A percentile compares a stretch with the other conserved stretches of the same genome.
phyloP scores from a whole-genome alignment of 2,113 vertebrate species.

The Podarcis muralis region DNA sequence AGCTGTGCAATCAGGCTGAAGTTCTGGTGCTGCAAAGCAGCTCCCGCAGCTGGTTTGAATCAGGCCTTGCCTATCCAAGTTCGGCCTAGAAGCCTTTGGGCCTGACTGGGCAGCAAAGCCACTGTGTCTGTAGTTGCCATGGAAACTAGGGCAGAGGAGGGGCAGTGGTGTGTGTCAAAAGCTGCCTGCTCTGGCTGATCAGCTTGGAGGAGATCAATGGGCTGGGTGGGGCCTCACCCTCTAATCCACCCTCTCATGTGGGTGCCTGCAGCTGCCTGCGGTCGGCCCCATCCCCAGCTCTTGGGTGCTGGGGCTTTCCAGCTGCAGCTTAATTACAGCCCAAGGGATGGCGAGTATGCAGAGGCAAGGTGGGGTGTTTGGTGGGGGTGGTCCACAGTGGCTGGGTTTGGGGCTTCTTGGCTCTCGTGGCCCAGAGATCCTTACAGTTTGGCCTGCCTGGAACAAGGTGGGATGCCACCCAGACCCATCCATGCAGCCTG shows the following conservation, averaged over 20 bases:
- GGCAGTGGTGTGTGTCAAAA: conserved; percentile 36
- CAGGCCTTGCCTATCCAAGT: neutral
- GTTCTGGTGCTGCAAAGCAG: neutral
- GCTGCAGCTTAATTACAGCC: conserved; percentile 41
- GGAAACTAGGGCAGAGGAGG: neutral
- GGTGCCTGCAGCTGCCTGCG: conserved; percentile 82
- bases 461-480: neutral
- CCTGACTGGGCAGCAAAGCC: neutral
- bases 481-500: neutral
- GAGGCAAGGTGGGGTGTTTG: neutral
- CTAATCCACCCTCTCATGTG: conserved; percentile 78
- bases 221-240: conserved; percentile 61
- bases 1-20: neutral
- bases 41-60: neutral
- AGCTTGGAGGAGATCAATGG: conserved; percentile 43
- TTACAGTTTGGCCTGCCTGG: neutral
- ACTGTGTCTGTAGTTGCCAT: neutral
- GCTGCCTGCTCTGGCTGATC: conserved; percentile 60
- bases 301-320: conserved; percentile 69
- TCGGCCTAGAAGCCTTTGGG: neutral
- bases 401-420: neutral
- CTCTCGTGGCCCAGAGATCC: neutral
- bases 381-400: neutral
- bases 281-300: conserved; percentile 68
- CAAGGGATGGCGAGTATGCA: neutral